Percentiles rank a stretch among this genome's conserved stretches.
phyloP scores from a whole-genome alignment of 2,113 vertebrate genomes.

The Macquaria ambigua region DNA sequence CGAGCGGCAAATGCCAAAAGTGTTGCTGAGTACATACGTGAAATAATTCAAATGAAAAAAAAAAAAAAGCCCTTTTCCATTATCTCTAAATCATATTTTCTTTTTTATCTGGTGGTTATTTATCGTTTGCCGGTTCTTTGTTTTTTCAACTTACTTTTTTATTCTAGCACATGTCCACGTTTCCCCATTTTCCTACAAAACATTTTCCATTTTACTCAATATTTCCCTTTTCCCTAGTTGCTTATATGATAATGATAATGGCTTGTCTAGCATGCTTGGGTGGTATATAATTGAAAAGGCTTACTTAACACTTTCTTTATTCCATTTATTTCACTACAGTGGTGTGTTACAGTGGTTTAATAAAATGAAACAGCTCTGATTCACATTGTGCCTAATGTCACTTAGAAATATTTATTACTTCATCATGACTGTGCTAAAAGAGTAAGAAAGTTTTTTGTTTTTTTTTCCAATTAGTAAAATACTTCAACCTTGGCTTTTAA shows the following conservation, averaged over 20 bases:
- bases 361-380: conserved; percentile 11
- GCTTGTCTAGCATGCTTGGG: neutral
- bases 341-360: conserved; percentile 5
- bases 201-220: neutral
- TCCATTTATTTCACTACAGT: conserved; percentile 28
- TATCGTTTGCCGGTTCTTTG: neutral
- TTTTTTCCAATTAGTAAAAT: conserved; percentile 11
- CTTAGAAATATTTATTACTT: conserved; percentile 40
- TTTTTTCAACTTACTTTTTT: neutral
- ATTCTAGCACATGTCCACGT: neutral
- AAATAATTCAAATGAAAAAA: neutral
- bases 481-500: neutral
- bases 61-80: neutral
- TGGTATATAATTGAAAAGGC: conserved; percentile 17
- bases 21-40: neutral
- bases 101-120: neutral
- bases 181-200: neutral
- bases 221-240: neutral
- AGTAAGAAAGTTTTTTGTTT: neutral
- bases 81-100: neutral
- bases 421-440: conserved; percentile 10
- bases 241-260: neutral
- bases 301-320: conserved; percentile 1
- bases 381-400: conserved; percentile 9
- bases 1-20: neutral